Percentiles rank a stretch among this genome's conserved stretches.
Conservation (phyloP, 2,797 vertebrate genomes). For the Cephalopachus bancanus region DNA sequence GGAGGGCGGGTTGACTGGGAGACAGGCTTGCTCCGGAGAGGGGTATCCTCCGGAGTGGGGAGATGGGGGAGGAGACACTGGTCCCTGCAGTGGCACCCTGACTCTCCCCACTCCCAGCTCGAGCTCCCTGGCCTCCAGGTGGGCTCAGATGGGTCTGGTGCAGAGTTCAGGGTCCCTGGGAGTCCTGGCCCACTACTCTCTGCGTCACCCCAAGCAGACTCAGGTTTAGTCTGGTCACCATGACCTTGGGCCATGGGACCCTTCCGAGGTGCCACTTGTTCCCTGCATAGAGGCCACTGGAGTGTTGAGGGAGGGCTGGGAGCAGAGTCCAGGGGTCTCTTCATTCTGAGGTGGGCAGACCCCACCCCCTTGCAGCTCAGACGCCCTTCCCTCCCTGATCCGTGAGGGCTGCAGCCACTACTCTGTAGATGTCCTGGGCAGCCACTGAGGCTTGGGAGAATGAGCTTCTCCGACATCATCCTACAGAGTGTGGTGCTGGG, state of each 20-base stretch:
- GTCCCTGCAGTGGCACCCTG: fast-evolving
- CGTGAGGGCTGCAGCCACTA: background rate
- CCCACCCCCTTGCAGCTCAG: fast-evolving
- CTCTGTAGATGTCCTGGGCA: fast-evolving
- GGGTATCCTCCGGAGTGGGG: no score
- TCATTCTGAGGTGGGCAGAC: no score
- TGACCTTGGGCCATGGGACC: background rate
- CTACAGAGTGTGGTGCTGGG: no score
- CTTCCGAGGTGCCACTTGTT: background rate
- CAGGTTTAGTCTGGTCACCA: background rate
- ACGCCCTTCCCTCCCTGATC: background rate
- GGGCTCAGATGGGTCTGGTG: background rate
- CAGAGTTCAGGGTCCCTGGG: fast-evolving
- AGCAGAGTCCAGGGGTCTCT: background rate
- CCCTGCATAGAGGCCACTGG: background rate
- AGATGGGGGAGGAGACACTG: background rate
- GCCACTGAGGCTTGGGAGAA: background rate
- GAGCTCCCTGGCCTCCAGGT: fast-evolving
- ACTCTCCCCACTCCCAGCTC: fast-evolving
- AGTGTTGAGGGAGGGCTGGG: fast-evolving
- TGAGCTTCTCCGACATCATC: background rate
- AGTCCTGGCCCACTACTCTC: fast-evolving
- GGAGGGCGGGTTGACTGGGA: conserved; percentile 74
- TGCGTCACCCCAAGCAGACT: no score
- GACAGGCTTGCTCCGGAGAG: conserved; percentile 78